phyloP scores from a whole-genome alignment of 2,888 invertebrate genomes.

The Pollenia griseotomentosa region DNA sequence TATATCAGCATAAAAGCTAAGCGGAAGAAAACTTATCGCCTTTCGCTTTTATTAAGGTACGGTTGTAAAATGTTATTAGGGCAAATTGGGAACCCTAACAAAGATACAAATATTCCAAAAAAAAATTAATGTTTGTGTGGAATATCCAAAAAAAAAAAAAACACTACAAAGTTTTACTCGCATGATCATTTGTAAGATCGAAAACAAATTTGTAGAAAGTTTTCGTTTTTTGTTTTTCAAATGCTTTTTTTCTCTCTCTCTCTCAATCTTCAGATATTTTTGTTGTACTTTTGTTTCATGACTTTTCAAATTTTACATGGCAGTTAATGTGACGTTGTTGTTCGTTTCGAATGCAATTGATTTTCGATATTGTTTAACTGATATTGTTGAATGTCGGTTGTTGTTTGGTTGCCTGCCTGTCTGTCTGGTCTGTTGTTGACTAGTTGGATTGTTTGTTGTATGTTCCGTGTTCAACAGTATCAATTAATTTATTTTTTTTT shows the following conservation, averaged over 20 bases:
- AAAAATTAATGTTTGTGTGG: not conserved
- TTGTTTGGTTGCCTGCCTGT: slow-evolving; percentile 1
- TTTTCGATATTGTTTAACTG: slow-evolving; percentile 66
- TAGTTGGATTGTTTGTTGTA: not conserved
- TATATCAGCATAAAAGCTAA: too few relatives aligned
- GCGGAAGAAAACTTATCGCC: too few relatives aligned
- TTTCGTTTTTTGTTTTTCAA: slow-evolving; percentile 36
- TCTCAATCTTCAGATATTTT: slow-evolving; percentile 10
- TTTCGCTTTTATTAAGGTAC: too few relatives aligned
- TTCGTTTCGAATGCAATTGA: slow-evolving; percentile 65
- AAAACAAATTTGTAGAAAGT: slow-evolving; percentile 73
- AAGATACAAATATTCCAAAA: not conserved
- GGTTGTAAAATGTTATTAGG: too few relatives aligned
- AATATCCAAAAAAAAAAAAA: slow-evolving; percentile 37
- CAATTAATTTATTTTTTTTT: slow-evolving; percentile 63
- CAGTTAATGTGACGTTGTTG: slow-evolving; percentile 53
- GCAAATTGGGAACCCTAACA: too few relatives aligned
- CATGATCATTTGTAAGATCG: slow-evolving; percentile 55
- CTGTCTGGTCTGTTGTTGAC: slow-evolving; percentile 25
- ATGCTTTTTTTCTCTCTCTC: slow-evolving; percentile 23
- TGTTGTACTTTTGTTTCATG: slow-evolving; percentile 46
- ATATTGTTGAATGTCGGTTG: slow-evolving; percentile 53
- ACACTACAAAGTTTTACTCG: slow-evolving; percentile 31
- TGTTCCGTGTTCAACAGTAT: slow-evolving; percentile 60
- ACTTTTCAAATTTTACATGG: slow-evolving; percentile 65